Conservation (phyloP, 2,113 vertebrate genomes). For the Vulpes ferrilata region DNA sequence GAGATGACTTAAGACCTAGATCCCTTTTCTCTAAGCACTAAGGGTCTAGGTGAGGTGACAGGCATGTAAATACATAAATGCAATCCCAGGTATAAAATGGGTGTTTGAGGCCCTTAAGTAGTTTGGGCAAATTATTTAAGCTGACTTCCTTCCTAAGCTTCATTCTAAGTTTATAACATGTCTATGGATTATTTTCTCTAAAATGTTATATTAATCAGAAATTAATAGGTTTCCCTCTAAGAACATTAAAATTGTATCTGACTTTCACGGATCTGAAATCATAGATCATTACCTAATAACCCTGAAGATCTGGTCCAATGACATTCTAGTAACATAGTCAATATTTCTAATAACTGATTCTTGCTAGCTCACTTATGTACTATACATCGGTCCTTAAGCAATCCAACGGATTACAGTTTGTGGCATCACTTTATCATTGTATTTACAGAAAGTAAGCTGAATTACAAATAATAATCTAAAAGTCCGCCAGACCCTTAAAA, state of each 20-base stretch:
- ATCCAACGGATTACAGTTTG: background rate
- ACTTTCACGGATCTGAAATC: background rate
- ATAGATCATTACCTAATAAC: background rate
- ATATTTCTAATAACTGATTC: slow-evolving; percentile 14
- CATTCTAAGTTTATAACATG: background rate
- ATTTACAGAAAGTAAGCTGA: slow-evolving; percentile 34
- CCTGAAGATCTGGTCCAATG: background rate
- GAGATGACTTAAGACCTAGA: background rate
- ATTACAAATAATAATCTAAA: slow-evolving; percentile 3
- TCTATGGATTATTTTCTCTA: background rate
- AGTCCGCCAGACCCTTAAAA: background rate
- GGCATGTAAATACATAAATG: background rate
- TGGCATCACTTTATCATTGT: background rate
- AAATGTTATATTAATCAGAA: background rate
- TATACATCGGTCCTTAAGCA: background rate
- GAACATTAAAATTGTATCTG: background rate
- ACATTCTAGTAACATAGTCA: background rate
- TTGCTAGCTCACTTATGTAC: background rate
- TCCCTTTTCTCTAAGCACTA: background rate
- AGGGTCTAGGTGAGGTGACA: background rate
- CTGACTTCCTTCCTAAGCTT: background rate
- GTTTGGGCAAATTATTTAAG: background rate
- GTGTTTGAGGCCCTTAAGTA: background rate
- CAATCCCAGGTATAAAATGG: background rate
- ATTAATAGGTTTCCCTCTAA: background rate